Conservation (phyloP, 1,140 invertebrate species). For the Halyomorpha halys region DNA sequence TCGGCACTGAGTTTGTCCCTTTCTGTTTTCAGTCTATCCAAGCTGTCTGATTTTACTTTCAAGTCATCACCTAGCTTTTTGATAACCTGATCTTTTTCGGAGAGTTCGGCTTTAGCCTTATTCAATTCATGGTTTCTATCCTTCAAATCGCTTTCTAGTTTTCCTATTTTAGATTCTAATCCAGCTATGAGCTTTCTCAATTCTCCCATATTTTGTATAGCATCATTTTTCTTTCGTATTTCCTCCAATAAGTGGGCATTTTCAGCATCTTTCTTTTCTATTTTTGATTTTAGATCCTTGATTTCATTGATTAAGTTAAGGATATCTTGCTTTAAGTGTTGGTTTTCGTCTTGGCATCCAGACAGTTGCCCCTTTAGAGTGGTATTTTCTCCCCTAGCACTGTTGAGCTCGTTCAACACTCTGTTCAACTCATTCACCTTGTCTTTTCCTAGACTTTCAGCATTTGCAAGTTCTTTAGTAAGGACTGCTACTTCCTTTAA, state of each 20-base stretch:
- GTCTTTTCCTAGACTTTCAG: neutral
- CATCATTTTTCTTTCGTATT: neutral
- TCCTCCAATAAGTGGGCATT: neutral
- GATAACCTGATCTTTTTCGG: neutral
- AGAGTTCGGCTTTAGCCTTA: neutral
- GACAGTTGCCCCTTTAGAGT: neutral
- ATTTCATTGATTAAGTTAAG: neutral
- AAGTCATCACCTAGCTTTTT: neutral
- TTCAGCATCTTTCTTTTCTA: neutral
- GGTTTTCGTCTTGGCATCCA: neutral
- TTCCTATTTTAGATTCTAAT: neutral
- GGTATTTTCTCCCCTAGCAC: neutral
- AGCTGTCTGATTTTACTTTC: neutral
- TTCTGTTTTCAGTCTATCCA: neutral
- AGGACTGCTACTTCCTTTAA: neutral
- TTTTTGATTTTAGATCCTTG: neutral
- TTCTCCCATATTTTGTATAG: neutral
- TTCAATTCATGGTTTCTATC: neutral
- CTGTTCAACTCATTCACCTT: neutral
- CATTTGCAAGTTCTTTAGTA: neutral
- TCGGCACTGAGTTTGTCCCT: neutral
- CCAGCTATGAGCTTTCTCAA: constrained; percentile 5
- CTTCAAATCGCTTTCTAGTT: neutral
- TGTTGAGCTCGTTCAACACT: neutral
- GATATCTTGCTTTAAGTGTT: neutral